Evolutionary conservation across 2,888 invertebrate species (phyloP), one percentile per base, ranked within the genome.

Genomic region (Trilocha varians): DNA sequence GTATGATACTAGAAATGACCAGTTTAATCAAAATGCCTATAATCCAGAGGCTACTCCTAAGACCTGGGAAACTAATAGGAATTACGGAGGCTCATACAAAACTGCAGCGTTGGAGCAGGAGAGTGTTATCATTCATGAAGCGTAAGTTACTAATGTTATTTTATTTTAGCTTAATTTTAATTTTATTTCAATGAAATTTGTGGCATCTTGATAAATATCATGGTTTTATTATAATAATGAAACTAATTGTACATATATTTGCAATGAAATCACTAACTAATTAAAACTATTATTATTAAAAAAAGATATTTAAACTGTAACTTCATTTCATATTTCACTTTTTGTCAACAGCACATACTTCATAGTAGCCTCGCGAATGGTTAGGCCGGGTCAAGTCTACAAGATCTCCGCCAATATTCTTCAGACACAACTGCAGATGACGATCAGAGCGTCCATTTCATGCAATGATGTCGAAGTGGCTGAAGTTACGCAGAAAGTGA

Each of bases 311-410:
- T n/a, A n/a, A n/a, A n/a, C n/a, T n/a, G n/a, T n/a, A n/a, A n/a
- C n/a, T n/a, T n/a, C n/a, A n/a, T 36, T 15, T 39, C 11, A 6
- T 14, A 9, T 41, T 16, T 5, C 8, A 33, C 14, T 38, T 33
- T 6, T 33, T 9, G 32, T 41, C 41, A 34, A 9, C 80, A 96
- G 96, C 45, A 95, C 95, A 6, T 98, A 97, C 73, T 96, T 98
- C 65, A 91, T 98, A 49, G 93, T 98, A 17, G 95, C 97, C 0
- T 96, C 97, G 3, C 90, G 91, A 53, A 93, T 95, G 89, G 93
- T 98, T 9, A 89, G 97, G 3, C 98, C 98, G 0, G 95, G 95
- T 0, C 94, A 97, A 62, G 91, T 97, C 42, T 96, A 96, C 72
- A 91, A 95, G 61, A 91, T 97, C 5, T 92, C 93, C 0, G 96